Evolutionary conservation across 2,888 invertebrate species (phyloP).

Genomic region (Aleiodes alternator): DNA sequence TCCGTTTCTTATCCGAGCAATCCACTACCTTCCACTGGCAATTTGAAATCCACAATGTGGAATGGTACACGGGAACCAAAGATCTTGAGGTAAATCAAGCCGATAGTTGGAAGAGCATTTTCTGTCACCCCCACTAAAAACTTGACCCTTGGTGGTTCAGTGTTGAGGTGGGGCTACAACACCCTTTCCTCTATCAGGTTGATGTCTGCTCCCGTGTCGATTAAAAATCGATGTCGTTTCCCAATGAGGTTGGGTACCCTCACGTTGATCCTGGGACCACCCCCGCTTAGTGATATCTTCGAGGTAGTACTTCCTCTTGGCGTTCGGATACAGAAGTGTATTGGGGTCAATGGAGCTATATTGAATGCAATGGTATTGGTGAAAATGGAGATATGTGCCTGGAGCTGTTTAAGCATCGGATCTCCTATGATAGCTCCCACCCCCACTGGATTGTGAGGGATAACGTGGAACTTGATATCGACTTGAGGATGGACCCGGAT

Average conservation of each 20-base stretch:
- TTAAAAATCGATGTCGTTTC: neutral
- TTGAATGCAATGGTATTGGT: neutral
- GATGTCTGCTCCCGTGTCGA: constrained; percentile 3
- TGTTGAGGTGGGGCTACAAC: too few relatives aligned
- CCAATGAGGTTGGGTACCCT: neutral
- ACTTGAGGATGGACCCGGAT: neutral
- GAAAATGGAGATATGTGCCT: neutral
- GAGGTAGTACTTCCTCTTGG: neutral
- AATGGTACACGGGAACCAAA: neutral
- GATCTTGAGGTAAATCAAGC: neutral
- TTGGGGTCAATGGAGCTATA: neutral
- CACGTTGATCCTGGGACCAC: neutral
- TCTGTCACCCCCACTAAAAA: neutral
- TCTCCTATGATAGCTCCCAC: neutral
- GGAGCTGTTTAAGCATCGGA: neutral
- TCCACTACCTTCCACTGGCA: neutral
- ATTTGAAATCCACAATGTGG: neutral
- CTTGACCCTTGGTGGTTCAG: too few relatives aligned
- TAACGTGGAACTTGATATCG: neutral
- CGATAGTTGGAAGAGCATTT: neutral
- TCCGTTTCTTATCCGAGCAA: neutral
- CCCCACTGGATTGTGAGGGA: neutral
- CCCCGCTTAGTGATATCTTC: constrained; percentile 6
- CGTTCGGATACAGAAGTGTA: neutral
- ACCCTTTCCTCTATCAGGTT: neutral